These are phyloP conservation scores for Xestia rhomboidea DNA, from an alignment of 2,888 invertebrate genomes.

Conservation along the genomic window DNA sequence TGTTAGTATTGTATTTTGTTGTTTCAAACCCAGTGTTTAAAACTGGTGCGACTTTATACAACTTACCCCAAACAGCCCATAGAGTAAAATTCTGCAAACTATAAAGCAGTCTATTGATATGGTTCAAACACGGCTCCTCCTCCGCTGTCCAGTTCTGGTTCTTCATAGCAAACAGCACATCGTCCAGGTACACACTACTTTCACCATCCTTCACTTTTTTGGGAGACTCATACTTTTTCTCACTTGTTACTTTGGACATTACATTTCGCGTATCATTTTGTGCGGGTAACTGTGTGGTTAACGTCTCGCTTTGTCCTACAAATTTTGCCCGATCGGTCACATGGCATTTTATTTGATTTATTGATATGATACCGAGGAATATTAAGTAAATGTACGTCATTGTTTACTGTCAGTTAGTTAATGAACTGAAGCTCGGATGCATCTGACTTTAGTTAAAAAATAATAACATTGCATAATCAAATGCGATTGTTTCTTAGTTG, in stretches of 20 bases:
- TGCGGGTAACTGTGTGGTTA: conserved; percentile 35
- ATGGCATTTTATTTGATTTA: conserved; percentile 63
- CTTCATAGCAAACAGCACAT: conserved; percentile 81
- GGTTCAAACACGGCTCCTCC: conserved; percentile 81
- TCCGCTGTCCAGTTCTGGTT: conserved; percentile 82
- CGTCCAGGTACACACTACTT: conserved; percentile 82
- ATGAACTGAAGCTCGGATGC: conserved; percentile 71
- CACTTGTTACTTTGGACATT: conserved; percentile 42
- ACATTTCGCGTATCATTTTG: conserved; percentile 57
- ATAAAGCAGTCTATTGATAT: conserved; percentile 79
- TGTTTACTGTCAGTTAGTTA: conserved; percentile 52
- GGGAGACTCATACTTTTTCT: conserved; percentile 60
- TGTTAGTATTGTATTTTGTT: background rate
- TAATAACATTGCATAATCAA: conserved; percentile 74
- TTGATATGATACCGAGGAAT: conserved; percentile 52
- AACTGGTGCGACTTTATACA: background rate
- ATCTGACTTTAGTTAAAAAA: conserved; percentile 74
- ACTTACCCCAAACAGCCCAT: conserved; percentile 91
- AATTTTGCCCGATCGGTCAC: conserved; percentile 67
- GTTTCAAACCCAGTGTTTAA: background rate
- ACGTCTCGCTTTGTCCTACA: conserved; percentile 27
- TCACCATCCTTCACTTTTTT: conserved; percentile 67
- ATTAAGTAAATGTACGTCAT: conserved; percentile 73
- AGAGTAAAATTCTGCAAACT: conserved; percentile 89
- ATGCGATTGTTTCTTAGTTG: conserved; percentile 69